Evolutionary conservation across 2,113 vertebrate genomes (phyloP).

Genomic region (Dromiciops gliroides): DNA sequence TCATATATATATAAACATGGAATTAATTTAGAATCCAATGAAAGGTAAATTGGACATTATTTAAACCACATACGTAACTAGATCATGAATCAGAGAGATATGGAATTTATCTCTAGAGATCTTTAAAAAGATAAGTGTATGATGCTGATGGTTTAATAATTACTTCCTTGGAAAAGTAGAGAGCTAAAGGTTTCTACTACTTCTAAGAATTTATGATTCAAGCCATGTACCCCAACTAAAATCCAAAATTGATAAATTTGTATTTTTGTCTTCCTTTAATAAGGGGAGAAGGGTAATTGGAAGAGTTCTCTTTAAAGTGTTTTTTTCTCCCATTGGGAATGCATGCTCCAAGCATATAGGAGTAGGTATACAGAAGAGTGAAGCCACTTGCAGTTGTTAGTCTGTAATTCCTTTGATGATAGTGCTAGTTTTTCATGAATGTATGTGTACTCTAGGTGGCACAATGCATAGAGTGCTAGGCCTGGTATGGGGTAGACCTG

Average conservation of each 20-base stretch:
- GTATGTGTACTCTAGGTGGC: neutral
- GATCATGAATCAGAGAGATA: neutral
- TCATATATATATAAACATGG: neutral
- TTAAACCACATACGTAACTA: neutral
- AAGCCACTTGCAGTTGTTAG: neutral
- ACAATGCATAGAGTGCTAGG: neutral
- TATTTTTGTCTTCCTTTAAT: neutral
- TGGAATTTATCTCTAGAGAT: neutral
- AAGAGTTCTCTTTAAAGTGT: neutral
- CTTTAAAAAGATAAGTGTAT: neutral
- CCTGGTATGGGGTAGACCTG: neutral
- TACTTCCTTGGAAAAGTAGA: neutral
- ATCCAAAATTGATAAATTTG: neutral
- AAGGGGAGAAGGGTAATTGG: neutral
- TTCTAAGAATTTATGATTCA: neutral
- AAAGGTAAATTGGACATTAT: neutral
- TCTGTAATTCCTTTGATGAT: neutral
- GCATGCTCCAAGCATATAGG: neutral
- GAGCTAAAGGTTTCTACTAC: constrained; percentile 20
- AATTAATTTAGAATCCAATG: neutral
- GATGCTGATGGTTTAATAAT: neutral
- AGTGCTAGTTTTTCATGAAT: neutral
- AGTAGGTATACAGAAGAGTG: neutral
- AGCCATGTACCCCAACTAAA: neutral
- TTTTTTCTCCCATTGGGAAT: neutral